These are phyloP conservation scores for Eulemur rufifrons DNA, from an alignment of 2,113 vertebrate species.

Conservation along the genomic window DNA sequence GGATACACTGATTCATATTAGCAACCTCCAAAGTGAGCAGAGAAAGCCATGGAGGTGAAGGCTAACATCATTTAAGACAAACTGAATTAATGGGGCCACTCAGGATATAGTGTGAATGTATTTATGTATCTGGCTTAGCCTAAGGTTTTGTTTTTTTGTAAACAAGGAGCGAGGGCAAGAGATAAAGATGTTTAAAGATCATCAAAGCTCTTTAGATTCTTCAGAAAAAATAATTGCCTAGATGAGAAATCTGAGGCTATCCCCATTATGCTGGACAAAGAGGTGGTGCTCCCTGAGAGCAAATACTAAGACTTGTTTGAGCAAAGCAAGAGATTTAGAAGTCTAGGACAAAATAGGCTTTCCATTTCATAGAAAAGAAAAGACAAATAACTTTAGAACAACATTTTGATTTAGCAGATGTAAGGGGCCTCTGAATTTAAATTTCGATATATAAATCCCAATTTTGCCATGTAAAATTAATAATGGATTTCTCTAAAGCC, in stretches of 20 bases:
- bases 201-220: conserved; percentile 38
- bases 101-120: not conserved
- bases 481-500: conserved; percentile 84
- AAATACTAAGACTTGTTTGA: conserved; percentile 71
- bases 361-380: conserved; percentile 77
- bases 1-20: not conserved
- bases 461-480: conserved; percentile 85
- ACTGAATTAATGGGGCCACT: not conserved
- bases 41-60: not conserved
- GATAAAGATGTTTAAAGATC: not conserved
- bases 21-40: not conserved
- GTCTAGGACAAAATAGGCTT: conserved; percentile 73
- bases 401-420: conserved; percentile 79
- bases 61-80: not conserved
- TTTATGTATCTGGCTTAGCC: not conserved
- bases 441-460: conserved; percentile 80
- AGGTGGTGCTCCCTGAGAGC: conserved; percentile 68
- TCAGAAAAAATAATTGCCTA: conserved; percentile 75
- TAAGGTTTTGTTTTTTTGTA: not conserved
- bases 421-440: conserved; percentile 79
- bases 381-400: conserved; percentile 79
- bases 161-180: not conserved
- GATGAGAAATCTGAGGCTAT: conserved; percentile 72
- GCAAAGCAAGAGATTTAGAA: conserved; percentile 77
- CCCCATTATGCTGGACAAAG: conserved; percentile 69